Evolutionary conservation across 2,888 invertebrate species (phyloP), one percentile per base, ranked within the genome.

Genomic region (Achlya flavicornis): DNA sequence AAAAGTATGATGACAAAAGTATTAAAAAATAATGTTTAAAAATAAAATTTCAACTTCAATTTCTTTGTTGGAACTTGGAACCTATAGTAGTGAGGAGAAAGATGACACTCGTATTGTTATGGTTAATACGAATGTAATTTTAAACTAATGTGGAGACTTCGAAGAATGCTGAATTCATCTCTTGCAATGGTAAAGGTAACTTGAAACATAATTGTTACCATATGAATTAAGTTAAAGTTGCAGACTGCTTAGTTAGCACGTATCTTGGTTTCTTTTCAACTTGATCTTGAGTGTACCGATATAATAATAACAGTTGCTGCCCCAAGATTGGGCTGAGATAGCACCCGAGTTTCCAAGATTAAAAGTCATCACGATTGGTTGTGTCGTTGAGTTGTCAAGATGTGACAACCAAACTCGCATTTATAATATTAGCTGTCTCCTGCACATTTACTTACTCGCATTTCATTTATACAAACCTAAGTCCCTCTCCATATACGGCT

Each of bases 101-200:
- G 61, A 41, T 38, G 38, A 67, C 60, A 57, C 43, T 61, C 53
- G 14, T 5, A 43, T 58, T 57, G 46, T 26, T 43, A 41, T 61
- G 61, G 32, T 43, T 43, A 60, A 35, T 48, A 60, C 19, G 58
- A 61, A 59, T 60, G 57, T 64, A 61, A 58, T 43, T 64, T 64
- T 65, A 59, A 53, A 10, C 53, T 58, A 68, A 63, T 61, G 8
- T 11, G 38, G 26, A 26, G n/a, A 26, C 26, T 68, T 68, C 66
- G 32, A 4, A 63, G 68, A 66, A 66, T 16, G 6, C 19, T 61
- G 46, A 10, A 61, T 3, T 11, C 43, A 14, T 43, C 4, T 12
- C 12, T 4, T 7, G 19, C 19, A 57, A 16, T 32, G 33, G 38
- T 57, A 8, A 62, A 57, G 6, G 57, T 57, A 48, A 48, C 16